Base-by-base conservation (phyloP, 2,113 vertebrate genomes). In the Erinaceus europaeus region DNA sequence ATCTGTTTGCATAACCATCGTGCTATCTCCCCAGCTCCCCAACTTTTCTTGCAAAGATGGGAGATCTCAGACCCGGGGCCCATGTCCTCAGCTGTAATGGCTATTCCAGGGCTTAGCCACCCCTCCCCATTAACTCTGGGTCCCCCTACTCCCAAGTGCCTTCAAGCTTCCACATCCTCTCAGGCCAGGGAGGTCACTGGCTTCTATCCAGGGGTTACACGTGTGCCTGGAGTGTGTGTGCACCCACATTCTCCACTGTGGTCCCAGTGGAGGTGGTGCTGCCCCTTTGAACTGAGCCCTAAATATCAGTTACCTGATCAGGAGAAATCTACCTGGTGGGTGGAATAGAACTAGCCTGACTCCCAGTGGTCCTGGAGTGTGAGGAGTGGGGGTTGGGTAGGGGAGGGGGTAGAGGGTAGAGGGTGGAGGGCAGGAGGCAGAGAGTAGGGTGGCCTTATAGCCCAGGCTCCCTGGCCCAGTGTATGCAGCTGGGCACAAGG, bases 231-330 rank as follows among this genome's bases (percentile, higher is more conserved):
- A n/a, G n/a, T n/a, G n/a, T n/a, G n/a, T n/a, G n/a, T n/a, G n/a
- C 50, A 74, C 84, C 90, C 67, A 2, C 6, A 8, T 77, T 69
- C 18, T 36, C 74, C 40, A 38, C 34, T 68, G 2, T 4, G 69
- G 85, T 78, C 61, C 9, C 65, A 29, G n/a, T n/a, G 79, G 53
- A 86, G 44, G 48, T 34, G 32, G 73, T 34, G n/a, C 53, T 50
- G 15, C 65, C 82, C 61, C 89, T 93, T 83, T 94, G 89, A 92
- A 88, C 67, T 0, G 1, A 68, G 62, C 83, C 71, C 67, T 20
- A 82, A 38, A 79, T 67, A 76, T 81, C 90, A 76, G 55, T n/a
- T n/a, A n/a, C n/a, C n/a, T n/a, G n/a, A n/a, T n/a, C n/a, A n/a
- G n/a, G n/a, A n/a, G n/a, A n/a, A n/a, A n/a, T n/a, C n/a, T n/a